These are phyloP conservation scores for Podarcis siculus DNA, from an alignment of 2,797 vertebrate genomes.

Conservation along the genomic window DNA sequence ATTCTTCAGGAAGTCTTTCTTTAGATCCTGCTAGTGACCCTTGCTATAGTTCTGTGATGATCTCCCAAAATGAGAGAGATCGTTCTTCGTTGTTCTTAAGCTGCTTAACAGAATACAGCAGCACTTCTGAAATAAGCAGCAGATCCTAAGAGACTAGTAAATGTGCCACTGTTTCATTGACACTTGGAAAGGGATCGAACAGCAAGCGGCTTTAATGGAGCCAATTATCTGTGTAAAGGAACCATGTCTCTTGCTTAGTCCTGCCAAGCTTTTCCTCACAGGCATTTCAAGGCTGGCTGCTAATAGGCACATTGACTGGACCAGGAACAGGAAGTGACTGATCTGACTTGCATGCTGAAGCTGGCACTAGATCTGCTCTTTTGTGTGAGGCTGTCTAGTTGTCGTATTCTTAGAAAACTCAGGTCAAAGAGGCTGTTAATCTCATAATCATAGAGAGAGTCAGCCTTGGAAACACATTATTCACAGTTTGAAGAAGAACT, in stretches of 20 bases:
- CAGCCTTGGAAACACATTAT: background rate
- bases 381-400: background rate
- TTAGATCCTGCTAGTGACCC: background rate
- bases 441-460: background rate
- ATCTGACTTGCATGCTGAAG: background rate
- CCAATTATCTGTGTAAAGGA: constrained; percentile 22
- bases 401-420: background rate
- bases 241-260: background rate
- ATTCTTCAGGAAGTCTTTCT: background rate
- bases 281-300: constrained; percentile 13
- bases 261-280: background rate
- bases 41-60: background rate
- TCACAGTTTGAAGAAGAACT: background rate
- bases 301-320: background rate
- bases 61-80: background rate
- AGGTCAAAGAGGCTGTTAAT: background rate
- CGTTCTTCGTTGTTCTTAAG: background rate
- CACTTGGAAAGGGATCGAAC: background rate
- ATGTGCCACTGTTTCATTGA: constrained; percentile 8
- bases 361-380: background rate
- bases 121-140: constrained; percentile 4
- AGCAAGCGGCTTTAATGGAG: background rate
- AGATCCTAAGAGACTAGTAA: background rate
- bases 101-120: constrained; percentile 13
- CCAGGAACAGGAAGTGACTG: background rate